Conservation (phyloP, 2,888 invertebrate genomes). For the Mimachlamys varia region DNA sequence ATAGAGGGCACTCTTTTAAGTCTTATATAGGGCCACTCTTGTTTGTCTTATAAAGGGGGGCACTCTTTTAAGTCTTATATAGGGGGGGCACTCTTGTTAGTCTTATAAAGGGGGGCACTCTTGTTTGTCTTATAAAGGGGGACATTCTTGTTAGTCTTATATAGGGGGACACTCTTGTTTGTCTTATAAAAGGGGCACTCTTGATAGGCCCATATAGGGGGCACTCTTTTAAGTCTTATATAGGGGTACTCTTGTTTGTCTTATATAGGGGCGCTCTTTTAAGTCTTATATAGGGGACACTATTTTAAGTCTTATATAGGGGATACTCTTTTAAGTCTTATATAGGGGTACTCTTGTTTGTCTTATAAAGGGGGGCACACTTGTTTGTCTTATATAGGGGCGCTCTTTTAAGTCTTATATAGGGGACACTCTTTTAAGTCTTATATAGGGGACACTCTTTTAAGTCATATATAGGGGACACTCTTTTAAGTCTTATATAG, state of each 20-base stretch:
- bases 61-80: conserved; percentile 69
- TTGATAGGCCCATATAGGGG: conserved; percentile 64
- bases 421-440: not conserved
- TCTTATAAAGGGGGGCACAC: too few species aligned
- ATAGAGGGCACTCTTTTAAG: not conserved
- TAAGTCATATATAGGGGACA: not conserved
- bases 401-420: conserved; percentile 69
- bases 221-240: conserved; percentile 70
- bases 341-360: not conserved
- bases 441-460: not conserved
- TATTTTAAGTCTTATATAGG: conserved; percentile 65
- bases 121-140: conserved; percentile 61
- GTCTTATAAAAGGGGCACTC: not conserved
- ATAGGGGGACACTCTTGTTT: not conserved
- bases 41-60: conserved; percentile 55
- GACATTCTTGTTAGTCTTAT: conserved; percentile 70
- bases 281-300: conserved; percentile 67
- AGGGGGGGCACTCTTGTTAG: not conserved
- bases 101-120: not conserved
- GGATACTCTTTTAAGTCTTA: not conserved
- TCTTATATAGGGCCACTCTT: not conserved
- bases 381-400: conserved; percentile 71
- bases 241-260: not conserved
- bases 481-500: too few species aligned
- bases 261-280: not conserved